Evolutionary conservation across 2,797 vertebrate genomes (phyloP).

Genomic region (Melopsittacus undulatus): DNA sequence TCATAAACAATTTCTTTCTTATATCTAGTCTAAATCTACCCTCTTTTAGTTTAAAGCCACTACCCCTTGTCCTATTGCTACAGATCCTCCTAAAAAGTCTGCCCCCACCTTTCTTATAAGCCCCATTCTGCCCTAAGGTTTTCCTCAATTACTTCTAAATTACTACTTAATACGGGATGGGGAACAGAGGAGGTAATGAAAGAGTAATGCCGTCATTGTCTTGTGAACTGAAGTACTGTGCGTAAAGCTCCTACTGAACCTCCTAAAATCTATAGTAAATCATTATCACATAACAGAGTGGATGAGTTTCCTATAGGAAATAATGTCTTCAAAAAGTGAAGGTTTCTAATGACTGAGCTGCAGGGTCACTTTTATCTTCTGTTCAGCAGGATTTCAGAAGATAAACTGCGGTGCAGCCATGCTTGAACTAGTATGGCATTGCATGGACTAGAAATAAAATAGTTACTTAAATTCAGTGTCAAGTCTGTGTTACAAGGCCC

Average conservation of each 20-base stretch:
- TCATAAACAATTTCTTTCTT: background rate
- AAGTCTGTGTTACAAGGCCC: background rate
- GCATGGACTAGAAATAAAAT: background rate
- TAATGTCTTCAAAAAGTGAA: background rate
- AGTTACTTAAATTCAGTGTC: background rate
- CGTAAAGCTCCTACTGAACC: background rate
- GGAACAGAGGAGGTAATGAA: background rate
- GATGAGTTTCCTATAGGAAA: background rate
- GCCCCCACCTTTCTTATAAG: background rate
- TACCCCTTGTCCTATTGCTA: accelerated
- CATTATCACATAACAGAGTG: background rate
- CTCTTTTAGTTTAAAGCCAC: background rate
- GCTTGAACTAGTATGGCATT: background rate
- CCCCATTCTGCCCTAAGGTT: background rate
- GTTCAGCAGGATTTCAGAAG: background rate
- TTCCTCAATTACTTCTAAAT: background rate
- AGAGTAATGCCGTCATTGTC: background rate
- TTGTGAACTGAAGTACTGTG: background rate
- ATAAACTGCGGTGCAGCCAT: background rate
- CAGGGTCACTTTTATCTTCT: background rate
- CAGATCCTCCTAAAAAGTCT: background rate
- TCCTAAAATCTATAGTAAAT: background rate
- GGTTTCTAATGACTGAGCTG: background rate
- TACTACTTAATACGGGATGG: background rate
- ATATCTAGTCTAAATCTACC: too few relatives aligned